These are phyloP conservation scores for Stomatorhinus ivindoensis DNA, from an alignment of 2,113 vertebrate species.

Conservation along the genomic window DNA sequence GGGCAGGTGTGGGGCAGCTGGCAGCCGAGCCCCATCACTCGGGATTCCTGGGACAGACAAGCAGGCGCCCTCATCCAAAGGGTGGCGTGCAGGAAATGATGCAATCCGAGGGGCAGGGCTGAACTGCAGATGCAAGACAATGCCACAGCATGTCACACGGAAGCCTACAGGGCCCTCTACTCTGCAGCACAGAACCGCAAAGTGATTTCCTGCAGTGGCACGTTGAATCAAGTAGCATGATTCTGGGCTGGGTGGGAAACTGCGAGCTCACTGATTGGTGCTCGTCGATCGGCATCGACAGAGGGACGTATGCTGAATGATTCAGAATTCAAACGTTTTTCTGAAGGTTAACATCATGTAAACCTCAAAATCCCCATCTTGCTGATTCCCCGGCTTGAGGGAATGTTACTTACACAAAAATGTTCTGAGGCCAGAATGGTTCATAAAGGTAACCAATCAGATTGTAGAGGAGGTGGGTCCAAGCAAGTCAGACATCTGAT, in stretches of 20 bases:
- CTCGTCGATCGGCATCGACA: not conserved
- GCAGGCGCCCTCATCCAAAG: not conserved
- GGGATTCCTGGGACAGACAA: constrained; percentile 15
- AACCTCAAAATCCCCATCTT: not conserved
- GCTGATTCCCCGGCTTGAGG: not conserved
- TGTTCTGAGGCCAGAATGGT: too few relatives aligned
- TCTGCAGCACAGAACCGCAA: not conserved
- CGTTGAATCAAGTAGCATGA: not conserved
- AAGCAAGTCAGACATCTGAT: too few relatives aligned
- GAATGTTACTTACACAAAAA: too few relatives aligned
- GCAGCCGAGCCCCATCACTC: not conserved
- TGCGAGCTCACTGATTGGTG: not conserved
- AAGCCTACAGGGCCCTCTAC: not conserved
- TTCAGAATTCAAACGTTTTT: not conserved
- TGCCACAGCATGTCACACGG: not conserved
- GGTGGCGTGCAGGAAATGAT: not conserved
- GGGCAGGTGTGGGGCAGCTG: constrained; percentile 16
- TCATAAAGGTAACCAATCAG: too few relatives aligned
- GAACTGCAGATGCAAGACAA: not conserved
- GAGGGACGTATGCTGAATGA: not conserved
- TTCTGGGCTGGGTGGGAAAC: not conserved
- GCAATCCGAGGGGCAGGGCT: not conserved
- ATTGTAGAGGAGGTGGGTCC: too few relatives aligned
- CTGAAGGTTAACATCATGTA: not conserved
- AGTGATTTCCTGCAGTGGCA: not conserved